phyloP scores from a whole-genome alignment of 2,113 vertebrate genomes.

The Pteropus alecto region DNA sequence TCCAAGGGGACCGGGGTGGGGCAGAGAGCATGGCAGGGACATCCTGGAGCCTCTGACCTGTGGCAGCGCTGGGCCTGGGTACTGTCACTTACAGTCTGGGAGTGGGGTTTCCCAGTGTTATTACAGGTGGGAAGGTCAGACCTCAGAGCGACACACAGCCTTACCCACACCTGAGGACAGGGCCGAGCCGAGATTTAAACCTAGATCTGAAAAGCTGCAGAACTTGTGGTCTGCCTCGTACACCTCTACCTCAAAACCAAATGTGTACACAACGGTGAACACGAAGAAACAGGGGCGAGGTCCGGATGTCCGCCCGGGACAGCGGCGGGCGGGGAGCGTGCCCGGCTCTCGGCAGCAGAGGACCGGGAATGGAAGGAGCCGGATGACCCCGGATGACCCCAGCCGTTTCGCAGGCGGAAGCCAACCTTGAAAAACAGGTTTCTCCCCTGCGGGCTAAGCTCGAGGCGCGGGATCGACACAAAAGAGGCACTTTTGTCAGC shows the following conservation, averaged over 20 bases:
- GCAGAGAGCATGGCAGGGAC: not conserved
- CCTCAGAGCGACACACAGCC: no score
- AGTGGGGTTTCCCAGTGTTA: not conserved
- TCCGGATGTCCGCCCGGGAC: fast-evolving
- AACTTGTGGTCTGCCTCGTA: fast-evolving
- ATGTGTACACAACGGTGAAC: fast-evolving
- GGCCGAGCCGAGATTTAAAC: not conserved
- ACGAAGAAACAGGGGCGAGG: not conserved
- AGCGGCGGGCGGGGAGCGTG: fast-evolving
- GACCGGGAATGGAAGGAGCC: not conserved
- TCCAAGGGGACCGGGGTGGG: not conserved
- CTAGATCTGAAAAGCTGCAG: not conserved
- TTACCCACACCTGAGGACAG: not conserved
- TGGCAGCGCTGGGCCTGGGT: not conserved
- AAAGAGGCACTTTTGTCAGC: fast-evolving
- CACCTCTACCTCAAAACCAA: not conserved
- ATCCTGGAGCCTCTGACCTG: fast-evolving
- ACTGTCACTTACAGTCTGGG: not conserved
- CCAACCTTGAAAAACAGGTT: not conserved
- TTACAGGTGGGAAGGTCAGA: not conserved
- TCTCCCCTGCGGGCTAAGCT: not conserved
- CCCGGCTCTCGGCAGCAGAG: fast-evolving
- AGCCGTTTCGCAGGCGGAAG: fast-evolving
- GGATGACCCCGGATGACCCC: fast-evolving
- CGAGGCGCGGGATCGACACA: fast-evolving